Conservation (phyloP, 2,113 vertebrate species). For the Albula glossodonta region DNA sequence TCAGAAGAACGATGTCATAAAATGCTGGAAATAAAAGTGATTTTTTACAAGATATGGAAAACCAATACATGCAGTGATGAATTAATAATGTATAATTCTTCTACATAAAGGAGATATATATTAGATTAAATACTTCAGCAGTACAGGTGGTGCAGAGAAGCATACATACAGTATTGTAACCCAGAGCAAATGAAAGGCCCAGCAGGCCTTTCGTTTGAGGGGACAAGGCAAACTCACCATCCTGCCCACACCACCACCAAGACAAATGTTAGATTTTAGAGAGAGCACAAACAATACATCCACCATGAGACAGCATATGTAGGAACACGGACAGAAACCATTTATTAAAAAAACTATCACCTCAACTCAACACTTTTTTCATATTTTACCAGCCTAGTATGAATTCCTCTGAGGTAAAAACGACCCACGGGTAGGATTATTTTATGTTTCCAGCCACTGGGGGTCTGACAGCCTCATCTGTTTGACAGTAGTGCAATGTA, state of each 20-base stretch:
- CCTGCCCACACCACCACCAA: not conserved
- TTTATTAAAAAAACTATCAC: not conserved
- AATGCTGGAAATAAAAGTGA: not conserved
- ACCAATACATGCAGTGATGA: not conserved
- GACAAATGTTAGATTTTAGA: not conserved
- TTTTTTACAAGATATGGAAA: not conserved
- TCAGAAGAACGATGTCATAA: not conserved
- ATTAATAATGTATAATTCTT: not conserved
- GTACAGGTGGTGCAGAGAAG: not conserved
- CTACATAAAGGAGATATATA: not conserved
- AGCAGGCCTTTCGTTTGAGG: not conserved
- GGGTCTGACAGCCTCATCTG: not conserved
- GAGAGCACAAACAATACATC: not conserved
- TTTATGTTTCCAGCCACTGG: not conserved
- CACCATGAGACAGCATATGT: not conserved
- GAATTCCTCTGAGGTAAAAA: not conserved
- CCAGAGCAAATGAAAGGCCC: not conserved
- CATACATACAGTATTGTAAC: not conserved
- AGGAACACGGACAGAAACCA: not conserved
- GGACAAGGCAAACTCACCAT: not conserved
- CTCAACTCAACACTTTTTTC: not conserved
- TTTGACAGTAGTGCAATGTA: not conserved
- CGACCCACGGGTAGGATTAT: not conserved
- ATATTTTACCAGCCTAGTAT: not conserved
- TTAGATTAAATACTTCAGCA: not conserved